Percentiles rank a stretch among this genome's conserved stretches.
Evolutionary conservation across 2,797 vertebrate genomes (phyloP).

Genomic region (Sebastes vulpes): DNA sequence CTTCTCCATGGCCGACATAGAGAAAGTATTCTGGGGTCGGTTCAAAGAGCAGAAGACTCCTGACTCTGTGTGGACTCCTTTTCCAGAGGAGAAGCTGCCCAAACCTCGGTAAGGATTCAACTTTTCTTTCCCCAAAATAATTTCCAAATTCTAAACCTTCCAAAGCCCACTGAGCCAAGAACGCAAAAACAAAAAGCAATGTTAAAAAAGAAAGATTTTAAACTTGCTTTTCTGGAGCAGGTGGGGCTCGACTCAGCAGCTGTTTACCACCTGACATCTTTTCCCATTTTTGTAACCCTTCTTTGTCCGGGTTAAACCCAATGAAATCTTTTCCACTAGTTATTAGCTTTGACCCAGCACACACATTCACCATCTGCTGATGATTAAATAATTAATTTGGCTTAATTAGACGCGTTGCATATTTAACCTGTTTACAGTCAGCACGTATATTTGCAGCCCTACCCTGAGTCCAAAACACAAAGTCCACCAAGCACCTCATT

Average conservation of each 20-base stretch:
- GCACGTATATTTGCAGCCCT: conserved; percentile 51
- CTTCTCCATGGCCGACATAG: conserved; percentile 97
- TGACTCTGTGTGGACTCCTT: conserved; percentile 98
- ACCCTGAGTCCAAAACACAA: conserved; percentile 61
- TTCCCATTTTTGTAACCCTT: conserved; percentile 30
- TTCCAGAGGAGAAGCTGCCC: conserved; percentile 96
- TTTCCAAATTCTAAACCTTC: neutral
- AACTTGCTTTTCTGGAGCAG: conserved; percentile 7
- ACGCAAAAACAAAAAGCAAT: neutral
- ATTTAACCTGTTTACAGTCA: conserved; percentile 78
- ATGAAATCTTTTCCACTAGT: conserved; percentile 60
- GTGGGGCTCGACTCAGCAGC: conserved; percentile 22
- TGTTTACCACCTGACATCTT: conserved; percentile 34
- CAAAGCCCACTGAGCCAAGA: neutral
- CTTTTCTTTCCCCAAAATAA: neutral
- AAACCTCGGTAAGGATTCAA: conserved; percentile 90
- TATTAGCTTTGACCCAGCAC: conserved; percentile 68
- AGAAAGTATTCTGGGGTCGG: conserved; percentile 94
- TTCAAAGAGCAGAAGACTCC: conserved; percentile 99
- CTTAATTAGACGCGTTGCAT: conserved; percentile 83
- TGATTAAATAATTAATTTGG: conserved; percentile 82
- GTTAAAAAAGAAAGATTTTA: neutral
- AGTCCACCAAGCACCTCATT: conserved; percentile 71
- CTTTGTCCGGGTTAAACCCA: conserved; percentile 47
- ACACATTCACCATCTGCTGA: conserved; percentile 77